phyloP scores from a whole-genome alignment of 1,140 invertebrate genomes.

The Drosophila sproati region DNA sequence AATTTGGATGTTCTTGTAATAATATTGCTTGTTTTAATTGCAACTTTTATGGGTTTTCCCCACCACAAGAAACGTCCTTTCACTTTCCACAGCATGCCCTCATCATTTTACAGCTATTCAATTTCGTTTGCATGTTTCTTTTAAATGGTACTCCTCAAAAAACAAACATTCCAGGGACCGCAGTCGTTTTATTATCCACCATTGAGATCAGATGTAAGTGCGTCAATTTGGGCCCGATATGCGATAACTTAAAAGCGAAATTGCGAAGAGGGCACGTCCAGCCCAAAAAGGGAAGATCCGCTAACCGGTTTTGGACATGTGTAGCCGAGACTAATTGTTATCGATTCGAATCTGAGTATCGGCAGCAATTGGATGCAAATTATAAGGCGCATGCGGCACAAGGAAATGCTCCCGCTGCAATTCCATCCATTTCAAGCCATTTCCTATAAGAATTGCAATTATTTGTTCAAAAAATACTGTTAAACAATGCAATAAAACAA shows the following conservation, averaged over 20 bases:
- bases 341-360: conserved; percentile 6
- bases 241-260: conserved; percentile 73
- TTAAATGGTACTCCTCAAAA: conserved; percentile 4
- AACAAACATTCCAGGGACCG: conserved; percentile 18
- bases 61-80: conserved; percentile 20
- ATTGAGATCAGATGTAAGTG: conserved; percentile 69
- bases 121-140: conserved; percentile 19
- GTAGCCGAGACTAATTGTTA: conserved; percentile 33
- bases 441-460: conserved; percentile 57
- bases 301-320: conserved; percentile 54
- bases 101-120: conserved; percentile 31
- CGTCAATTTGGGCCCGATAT: conserved; percentile 72
- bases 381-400: conserved; percentile 27
- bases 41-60: conserved; percentile 28
- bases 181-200: conserved; percentile 47
- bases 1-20: conserved; percentile 4
- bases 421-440: conserved; percentile 14
- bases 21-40: conserved; percentile 7
- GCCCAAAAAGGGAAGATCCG: conserved; percentile 4
- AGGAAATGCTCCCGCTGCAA: conserved; percentile 36
- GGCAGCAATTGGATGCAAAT: conserved; percentile 9
- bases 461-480: conserved; percentile 70
- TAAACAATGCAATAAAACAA: conserved; percentile 60
- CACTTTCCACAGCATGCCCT: conserved; percentile 37
- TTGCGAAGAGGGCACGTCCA: conserved; percentile 66